Evolutionary conservation across 2,113 vertebrate species (phyloP).

Genomic region (Bubo scandiacus): DNA sequence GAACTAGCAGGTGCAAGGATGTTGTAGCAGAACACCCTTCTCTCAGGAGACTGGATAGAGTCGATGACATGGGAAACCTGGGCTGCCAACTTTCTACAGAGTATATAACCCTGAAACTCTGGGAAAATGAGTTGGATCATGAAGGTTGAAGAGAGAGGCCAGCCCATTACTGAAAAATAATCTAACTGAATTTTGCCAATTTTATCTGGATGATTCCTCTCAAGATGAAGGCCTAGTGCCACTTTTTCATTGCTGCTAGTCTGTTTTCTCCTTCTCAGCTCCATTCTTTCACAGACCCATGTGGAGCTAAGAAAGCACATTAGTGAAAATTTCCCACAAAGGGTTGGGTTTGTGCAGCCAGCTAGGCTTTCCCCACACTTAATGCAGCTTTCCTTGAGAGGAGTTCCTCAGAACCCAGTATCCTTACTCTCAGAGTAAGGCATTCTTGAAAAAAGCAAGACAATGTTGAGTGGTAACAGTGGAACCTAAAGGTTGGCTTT

Average conservation of each 20-base stretch:
- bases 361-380: neutral
- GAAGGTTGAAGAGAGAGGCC: neutral
- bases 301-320: neutral
- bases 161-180: neutral
- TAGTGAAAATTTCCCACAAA: neutral
- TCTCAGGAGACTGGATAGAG: neutral
- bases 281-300: neutral
- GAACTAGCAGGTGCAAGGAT: conserved; percentile 42
- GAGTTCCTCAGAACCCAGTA: neutral
- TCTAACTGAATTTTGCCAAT: neutral
- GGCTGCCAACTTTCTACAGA: conserved; percentile 27
- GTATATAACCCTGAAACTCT: neutral
- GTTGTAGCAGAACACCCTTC: neutral
- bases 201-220: neutral
- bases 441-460: neutral
- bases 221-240: neutral
- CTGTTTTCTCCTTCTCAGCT: neutral
- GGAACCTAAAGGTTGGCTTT: neutral
- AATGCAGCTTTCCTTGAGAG: neutral
- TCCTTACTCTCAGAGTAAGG: neutral
- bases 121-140: neutral
- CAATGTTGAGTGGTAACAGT: neutral
- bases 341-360: neutral
- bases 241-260: neutral
- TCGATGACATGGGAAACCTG: conserved; percentile 51